Evolutionary conservation across 1,140 invertebrate species (phyloP).

Genomic region (Marisa cornuarietis): DNA sequence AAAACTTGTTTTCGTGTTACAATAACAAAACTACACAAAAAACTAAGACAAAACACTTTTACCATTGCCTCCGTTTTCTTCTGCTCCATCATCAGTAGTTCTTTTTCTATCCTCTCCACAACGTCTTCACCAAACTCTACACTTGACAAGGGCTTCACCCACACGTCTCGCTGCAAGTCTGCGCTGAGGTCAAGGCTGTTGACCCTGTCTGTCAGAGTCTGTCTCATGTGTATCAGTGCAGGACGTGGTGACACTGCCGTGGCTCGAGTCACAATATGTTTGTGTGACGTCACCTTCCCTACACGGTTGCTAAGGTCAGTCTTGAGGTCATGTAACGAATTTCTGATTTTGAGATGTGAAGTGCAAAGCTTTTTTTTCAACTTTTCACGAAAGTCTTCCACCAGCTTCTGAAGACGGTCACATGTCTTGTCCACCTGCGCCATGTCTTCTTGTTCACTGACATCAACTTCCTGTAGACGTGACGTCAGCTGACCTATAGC

Average conservation of each 20-base stretch:
- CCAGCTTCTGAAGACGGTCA: conserved; percentile 3
- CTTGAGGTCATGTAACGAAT: neutral
- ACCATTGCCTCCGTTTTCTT: too few relatives aligned
- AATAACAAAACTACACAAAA: too few relatives aligned
- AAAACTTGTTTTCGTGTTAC: too few relatives aligned
- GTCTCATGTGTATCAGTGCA: neutral
- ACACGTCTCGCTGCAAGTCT: neutral
- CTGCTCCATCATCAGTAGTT: too few relatives aligned
- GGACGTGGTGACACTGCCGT: neutral
- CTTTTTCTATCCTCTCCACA: too few relatives aligned
- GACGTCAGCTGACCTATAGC: neutral
- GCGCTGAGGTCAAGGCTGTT: neutral
- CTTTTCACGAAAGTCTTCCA: neutral
- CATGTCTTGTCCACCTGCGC: neutral
- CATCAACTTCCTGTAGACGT: neutral
- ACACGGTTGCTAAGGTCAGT: neutral
- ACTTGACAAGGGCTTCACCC: too few relatives aligned
- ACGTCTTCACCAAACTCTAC: too few relatives aligned
- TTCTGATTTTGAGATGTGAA: neutral
- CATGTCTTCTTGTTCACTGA: neutral
- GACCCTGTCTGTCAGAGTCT: neutral
- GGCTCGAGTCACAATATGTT: neutral
- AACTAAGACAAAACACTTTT: too few relatives aligned
- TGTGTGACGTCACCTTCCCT: neutral
- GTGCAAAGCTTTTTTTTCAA: neutral